Evolutionary conservation across 1,140 invertebrate species (phyloP).

Genomic region (Calliopsis andreniformis): DNA sequence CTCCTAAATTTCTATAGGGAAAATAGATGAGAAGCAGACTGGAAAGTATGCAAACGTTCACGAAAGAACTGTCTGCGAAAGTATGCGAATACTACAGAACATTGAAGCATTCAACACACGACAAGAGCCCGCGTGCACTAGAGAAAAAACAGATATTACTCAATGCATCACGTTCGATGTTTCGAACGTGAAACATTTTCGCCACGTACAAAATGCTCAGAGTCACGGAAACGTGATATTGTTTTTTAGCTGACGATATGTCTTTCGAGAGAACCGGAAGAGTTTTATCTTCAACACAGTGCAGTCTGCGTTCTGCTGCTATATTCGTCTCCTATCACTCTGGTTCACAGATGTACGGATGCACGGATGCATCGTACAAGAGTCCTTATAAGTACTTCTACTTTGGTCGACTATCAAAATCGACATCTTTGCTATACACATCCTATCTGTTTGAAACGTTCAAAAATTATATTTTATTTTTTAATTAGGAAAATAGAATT

Average conservation of each 20-base stretch:
- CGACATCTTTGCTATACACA: too few relatives aligned
- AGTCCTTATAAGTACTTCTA: too few relatives aligned
- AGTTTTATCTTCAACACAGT: conserved; percentile 15
- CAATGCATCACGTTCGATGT: neutral
- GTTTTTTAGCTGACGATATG: conserved; percentile 13
- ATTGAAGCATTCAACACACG: neutral
- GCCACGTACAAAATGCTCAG: too few relatives aligned
- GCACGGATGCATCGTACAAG: neutral
- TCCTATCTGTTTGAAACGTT: too few relatives aligned
- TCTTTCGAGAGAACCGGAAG: conserved; percentile 31
- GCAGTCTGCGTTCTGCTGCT: neutral
- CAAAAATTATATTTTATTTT: too few relatives aligned
- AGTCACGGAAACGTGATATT: conserved; percentile 5
- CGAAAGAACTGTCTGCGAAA: too few relatives aligned
- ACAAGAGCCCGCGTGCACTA: neutral
- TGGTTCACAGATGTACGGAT: neutral
- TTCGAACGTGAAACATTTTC: neutral
- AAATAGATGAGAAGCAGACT: too few relatives aligned
- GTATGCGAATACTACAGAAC: too few relatives aligned
- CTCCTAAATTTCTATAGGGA: too few relatives aligned
- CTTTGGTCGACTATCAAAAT: too few relatives aligned
- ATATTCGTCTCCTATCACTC: neutral
- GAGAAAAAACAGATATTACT: neutral
- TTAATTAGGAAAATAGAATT: too few relatives aligned
- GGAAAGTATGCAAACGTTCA: too few relatives aligned